Percentiles rank a stretch among this genome's conserved stretches.
Conservation (phyloP, 2,113 vertebrate species). For the Poecilia latipinna region DNA sequence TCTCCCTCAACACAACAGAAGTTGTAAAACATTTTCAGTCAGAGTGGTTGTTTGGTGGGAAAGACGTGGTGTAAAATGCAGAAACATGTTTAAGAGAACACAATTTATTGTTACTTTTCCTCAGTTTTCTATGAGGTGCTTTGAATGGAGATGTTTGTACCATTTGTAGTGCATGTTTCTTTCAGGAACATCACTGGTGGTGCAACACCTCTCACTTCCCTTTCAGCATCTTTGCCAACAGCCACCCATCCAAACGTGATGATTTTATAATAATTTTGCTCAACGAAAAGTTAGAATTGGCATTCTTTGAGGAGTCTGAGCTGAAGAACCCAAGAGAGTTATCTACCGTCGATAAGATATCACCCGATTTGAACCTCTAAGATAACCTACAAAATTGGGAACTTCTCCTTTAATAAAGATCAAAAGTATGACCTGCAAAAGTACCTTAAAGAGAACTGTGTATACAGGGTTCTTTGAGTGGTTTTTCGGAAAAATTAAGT, state of each 20-base stretch:
- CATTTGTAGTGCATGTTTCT: not conserved
- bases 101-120: not conserved
- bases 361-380: not conserved
- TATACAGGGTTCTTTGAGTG: slow-evolving; percentile 20
- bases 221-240: not conserved
- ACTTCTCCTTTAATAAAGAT: not conserved
- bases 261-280: not conserved
- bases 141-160: not conserved
- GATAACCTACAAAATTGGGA: not conserved
- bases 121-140: not conserved
- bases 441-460: slow-evolving; percentile 17
- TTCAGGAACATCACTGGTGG: too few species aligned
- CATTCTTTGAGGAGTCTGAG: not conserved
- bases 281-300: not conserved
- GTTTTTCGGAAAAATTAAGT: slow-evolving; percentile 16
- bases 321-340: not conserved
- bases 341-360: not conserved
- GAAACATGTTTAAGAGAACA: not conserved
- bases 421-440: slow-evolving; percentile 10
- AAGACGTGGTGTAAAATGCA: not conserved
- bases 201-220: not conserved
- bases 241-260: not conserved
- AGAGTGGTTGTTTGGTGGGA: too few species aligned
- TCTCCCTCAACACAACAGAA: not conserved
- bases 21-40: not conserved